A percentile compares a stretch with the other conserved stretches of the same genome.
Evolutionary conservation across 2,113 vertebrate species (phyloP).

Genomic region (Pseudonaja textilis): DNA sequence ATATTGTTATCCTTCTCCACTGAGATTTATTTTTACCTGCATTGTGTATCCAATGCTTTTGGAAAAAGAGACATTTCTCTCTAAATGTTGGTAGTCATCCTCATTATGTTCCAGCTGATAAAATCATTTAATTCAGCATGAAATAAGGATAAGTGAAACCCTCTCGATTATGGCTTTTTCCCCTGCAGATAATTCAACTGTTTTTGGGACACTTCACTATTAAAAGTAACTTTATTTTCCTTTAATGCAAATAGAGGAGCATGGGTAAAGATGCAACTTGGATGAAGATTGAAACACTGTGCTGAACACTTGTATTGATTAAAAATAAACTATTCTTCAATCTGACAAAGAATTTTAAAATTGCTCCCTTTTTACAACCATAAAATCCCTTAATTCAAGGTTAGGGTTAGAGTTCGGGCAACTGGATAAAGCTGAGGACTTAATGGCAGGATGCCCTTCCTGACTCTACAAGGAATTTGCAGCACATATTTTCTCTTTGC

Average conservation of each 20-base stretch:
- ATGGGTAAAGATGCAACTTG: neutral
- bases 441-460: too few relatives aligned
- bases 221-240: neutral
- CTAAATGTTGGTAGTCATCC: neutral
- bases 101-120: neutral
- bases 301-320: neutral
- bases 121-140: neutral
- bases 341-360: neutral
- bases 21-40: fast-evolving
- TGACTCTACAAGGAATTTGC: too few relatives aligned
- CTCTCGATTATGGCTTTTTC: neutral
- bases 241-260: neutral
- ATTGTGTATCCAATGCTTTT: fast-evolving
- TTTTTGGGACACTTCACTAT: neutral
- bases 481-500: too few relatives aligned
- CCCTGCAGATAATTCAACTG: neutral
- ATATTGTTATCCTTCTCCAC: neutral
- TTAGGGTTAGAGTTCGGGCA: too few relatives aligned
- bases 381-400: too few relatives aligned
- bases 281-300: neutral
- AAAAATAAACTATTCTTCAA: neutral
- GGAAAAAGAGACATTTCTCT: neutral
- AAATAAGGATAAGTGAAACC: neutral
- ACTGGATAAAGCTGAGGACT: too few relatives aligned
- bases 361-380: neutral